Evolutionary conservation across 2,888 invertebrate species (phyloP).

Genomic region (Deroplatys truncata): DNA sequence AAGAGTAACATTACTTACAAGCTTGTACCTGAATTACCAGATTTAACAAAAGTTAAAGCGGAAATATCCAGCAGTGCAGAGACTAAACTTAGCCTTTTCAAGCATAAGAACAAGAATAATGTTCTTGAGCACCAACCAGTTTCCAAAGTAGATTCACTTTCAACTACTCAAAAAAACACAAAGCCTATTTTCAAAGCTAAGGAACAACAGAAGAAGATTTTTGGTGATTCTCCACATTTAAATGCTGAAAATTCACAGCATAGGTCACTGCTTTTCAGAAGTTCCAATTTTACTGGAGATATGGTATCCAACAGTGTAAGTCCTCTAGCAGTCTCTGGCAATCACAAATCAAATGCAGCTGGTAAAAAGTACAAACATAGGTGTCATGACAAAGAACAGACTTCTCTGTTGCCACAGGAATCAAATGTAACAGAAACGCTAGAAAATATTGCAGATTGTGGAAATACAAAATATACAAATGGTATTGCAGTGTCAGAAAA

Average conservation of each 20-base stretch:
- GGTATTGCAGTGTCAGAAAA: no score
- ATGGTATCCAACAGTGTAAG: no score
- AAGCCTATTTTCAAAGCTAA: not conserved
- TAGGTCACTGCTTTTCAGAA: not conserved
- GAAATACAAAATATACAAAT: not conserved
- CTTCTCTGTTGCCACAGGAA: not conserved
- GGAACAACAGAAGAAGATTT: not conserved
- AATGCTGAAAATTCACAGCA: not conserved
- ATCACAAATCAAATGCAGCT: no score
- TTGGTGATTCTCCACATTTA: no score
- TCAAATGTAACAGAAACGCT: not conserved
- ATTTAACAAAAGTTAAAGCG: not conserved
- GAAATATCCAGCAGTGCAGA: not conserved
- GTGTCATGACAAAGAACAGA: not conserved
- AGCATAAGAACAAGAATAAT: not conserved
- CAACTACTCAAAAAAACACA: not conserved
- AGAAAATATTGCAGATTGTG: not conserved
- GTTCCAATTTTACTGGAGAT: no score
- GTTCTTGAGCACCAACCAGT: not conserved
- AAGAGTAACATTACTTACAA: not conserved
- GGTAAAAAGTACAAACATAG: not conserved
- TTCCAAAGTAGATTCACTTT: not conserved
- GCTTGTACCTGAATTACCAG: not conserved
- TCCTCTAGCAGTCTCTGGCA: no score
- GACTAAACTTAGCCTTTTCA: not conserved